Base-by-base conservation (phyloP, 2,797 vertebrate genomes). In the Malurus leucopterus region DNA sequence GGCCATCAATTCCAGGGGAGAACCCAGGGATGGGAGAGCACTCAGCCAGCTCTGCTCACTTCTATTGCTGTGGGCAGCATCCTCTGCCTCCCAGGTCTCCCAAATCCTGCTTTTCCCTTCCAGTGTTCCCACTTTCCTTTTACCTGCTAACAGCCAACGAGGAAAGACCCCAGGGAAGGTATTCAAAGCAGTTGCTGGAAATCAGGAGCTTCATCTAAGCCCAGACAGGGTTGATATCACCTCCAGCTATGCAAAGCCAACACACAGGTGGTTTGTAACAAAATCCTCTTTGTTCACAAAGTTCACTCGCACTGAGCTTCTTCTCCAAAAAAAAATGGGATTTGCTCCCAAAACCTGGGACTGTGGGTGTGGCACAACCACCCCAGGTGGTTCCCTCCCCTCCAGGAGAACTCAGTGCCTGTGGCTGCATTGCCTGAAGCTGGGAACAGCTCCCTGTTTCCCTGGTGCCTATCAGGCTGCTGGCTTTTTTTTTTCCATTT, bases 371-470 rank as follows among this genome's bases (percentile, higher is more conserved):
- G 54, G 50, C 24, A 55, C 1, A 22, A 43, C 10, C 83, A 83
- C 15, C 44, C 47, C 62, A 53, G 43, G 65, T 44, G 46, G 27
- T 49, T 93, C 34, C 73, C 64, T 72, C 34, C 73, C 64, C 75
- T 71, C 53, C 46, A 71, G 71, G 74, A 86, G 64, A 81, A 15
- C 46, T 41, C 20, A 4, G 23, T 59, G 89, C 93, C 87, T 92
- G 78, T 1, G 30, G 87, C 91, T 63, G 49, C 78, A 27, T 20
- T n/a, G 79, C 93, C 61, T 2, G 20, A 87, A 69, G 91, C 85
- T 81, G 59, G 8, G 50, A 74, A 84, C 27, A 36, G 89, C 17
- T 36, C 36, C 36, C 36, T 36, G 36, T 36, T 62, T 91, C 65
- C 76, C 72, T 70, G 51, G 81, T 86, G 81, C 74, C 78, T 34